These are phyloP conservation scores for Bubalus kerabau DNA, from an alignment of 2,113 vertebrate species.

Conservation along the genomic window DNA sequence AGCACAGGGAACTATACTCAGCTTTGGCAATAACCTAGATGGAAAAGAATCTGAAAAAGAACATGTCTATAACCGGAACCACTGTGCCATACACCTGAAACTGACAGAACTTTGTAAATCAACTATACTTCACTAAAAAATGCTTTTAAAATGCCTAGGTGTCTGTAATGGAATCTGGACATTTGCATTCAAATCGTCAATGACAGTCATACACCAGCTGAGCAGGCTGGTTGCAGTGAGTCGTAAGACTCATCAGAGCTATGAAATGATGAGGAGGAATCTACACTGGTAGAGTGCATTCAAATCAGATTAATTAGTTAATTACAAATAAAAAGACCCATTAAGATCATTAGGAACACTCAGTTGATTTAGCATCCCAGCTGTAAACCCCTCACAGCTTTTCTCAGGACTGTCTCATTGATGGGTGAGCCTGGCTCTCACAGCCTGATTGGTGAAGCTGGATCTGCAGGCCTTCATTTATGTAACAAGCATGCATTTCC, in stretches of 20 bases:
- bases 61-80: not conserved
- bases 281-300: not conserved
- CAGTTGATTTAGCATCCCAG: not conserved
- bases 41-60: not conserved
- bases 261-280: not conserved
- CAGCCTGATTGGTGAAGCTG: not conserved
- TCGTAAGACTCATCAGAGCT: not conserved
- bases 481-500: not conserved
- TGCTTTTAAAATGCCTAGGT: not conserved
- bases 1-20: not conserved
- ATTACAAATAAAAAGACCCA: constrained; percentile 58
- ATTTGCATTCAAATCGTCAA: not conserved
- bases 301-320: constrained; percentile 66
- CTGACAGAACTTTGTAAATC: not conserved
- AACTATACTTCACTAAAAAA: not conserved
- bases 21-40: not conserved
- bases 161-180: not conserved
- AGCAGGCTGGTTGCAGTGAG: not conserved
- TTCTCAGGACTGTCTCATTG: not conserved
- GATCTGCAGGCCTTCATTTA: not conserved
- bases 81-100: not conserved
- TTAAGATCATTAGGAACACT: constrained; percentile 52
- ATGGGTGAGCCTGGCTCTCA: not conserved
- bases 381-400: not conserved
- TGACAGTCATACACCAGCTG: not conserved